Evolutionary conservation across 2,888 invertebrate species (phyloP), one percentile per base, ranked within the genome.

Genomic region (Serrognathus titanus): DNA sequence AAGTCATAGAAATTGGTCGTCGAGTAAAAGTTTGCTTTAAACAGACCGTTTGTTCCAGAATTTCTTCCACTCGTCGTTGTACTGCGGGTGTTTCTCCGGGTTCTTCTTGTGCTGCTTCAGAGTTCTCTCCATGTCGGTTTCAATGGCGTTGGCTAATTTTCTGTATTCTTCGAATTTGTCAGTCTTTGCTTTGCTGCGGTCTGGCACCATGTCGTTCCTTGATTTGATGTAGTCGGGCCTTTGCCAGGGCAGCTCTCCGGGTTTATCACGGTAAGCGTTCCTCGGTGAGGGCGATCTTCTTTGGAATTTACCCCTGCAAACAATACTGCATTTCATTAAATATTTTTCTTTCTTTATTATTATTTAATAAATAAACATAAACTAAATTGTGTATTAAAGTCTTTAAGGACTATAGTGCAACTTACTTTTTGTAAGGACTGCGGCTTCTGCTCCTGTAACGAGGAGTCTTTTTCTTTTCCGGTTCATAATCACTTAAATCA

Each of bases 11-110:
- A 11, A 20, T n/a, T 20, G 24, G 3, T 8, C 13, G 16, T 20
- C 20, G 11, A 7, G 4, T 35, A 12, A n/a, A n/a, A 16, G 16
- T 16, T 16, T 0, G 16, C 2, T 3, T 16, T 16, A 16, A 11
- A 40, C 35, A 50, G 61, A 73, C 70, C 92, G 84, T 8, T 83
- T 81, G 73, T 92, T 92, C 93, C 93, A 94, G 74, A 92, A 93
- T 71, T 86, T 87, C 71, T 92, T 92, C 94, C 94, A 94, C 72
- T 94, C 94, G 47, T 91, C 90, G 0, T 90, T 89, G 73, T 94
- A 94, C 2, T 88, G 82, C 0, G 93, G 93, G 77, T 94, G 93
- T 64, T 91, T 92, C 71, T 94, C 93, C 0, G 94, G 94, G 70
- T 90, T 89, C 70, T 89, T 88, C 71, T 92, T 89, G 71, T 90